Conservation (phyloP, 2,113 vertebrate genomes). For the Oenanthe oenanthe region DNA sequence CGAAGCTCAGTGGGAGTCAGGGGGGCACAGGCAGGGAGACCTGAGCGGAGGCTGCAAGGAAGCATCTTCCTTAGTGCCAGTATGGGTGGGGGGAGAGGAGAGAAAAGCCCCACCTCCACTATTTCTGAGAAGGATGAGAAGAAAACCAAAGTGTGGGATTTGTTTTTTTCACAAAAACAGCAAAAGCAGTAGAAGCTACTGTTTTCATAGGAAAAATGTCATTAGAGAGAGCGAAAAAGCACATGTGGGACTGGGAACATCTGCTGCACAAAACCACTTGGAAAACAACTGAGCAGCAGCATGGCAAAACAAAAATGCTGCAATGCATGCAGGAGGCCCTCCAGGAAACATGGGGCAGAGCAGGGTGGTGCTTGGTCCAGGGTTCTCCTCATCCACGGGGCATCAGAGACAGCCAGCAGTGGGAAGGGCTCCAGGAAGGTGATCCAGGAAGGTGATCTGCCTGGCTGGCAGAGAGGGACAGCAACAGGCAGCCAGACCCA, state of each 20-base stretch:
- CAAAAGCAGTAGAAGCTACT: conserved; percentile 67
- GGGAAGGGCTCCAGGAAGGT: rapidly evolving
- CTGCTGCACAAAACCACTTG: conserved; percentile 46
- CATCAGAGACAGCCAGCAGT: rapidly evolving
- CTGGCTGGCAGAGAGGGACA: background rate
- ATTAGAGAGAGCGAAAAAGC: conserved; percentile 62
- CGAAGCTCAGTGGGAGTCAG: background rate
- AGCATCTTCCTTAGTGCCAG: conserved; percentile 20
- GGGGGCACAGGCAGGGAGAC: background rate
- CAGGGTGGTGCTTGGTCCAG: background rate
- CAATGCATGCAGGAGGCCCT: background rate
- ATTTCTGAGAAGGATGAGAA: conserved; percentile 31
- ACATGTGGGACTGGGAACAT: conserved; percentile 73
- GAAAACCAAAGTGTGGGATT: conserved; percentile 48
- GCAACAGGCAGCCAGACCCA: background rate
- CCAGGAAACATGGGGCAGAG: background rate
- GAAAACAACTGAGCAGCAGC: conserved; percentile 51
- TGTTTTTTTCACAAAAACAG: conserved; percentile 37
- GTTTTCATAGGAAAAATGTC: conserved; percentile 72
- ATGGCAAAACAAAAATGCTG: background rate
- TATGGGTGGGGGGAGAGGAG: background rate
- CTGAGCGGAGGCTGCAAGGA: background rate
- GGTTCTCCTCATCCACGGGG: rapidly evolving
- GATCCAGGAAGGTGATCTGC: background rate
- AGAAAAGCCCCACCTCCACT: conserved; percentile 27